Evolutionary conservation across 2,113 vertebrate genomes (phyloP).

Genomic region (Elanus axillaris): DNA sequence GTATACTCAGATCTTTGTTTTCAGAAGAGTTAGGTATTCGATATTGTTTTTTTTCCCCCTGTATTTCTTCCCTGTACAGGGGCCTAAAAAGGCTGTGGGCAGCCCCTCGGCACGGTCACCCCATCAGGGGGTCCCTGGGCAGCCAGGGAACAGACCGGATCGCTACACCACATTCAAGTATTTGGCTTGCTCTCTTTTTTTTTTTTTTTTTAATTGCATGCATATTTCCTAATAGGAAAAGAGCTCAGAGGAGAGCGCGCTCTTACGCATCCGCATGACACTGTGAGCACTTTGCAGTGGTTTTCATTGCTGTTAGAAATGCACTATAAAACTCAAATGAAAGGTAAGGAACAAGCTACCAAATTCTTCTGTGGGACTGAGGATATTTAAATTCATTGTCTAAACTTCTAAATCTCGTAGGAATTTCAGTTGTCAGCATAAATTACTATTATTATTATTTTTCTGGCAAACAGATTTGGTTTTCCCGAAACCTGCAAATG

Average conservation of each 20-base stretch:
- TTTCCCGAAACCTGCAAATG: background rate
- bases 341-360: background rate
- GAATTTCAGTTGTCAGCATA: background rate
- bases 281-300: background rate
- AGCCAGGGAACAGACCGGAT: background rate
- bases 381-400: background rate
- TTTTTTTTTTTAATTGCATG: background rate
- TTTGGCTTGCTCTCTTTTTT: no score
- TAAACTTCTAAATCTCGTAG: background rate
- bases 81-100: background rate
- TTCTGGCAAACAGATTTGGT: background rate
- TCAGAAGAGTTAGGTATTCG: background rate
- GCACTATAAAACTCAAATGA: background rate
- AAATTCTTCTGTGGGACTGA: background rate
- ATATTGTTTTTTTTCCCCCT: background rate
- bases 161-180: background rate
- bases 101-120: fast-evolving
- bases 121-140: background rate
- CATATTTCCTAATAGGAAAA: background rate
- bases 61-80: background rate
- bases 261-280: fast-evolving
- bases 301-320: background rate
- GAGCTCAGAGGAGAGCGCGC: fast-evolving
- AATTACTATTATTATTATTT: background rate
- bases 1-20: background rate